Conservation (phyloP, 2,113 vertebrate genomes). For the Sceloporus tristichus region DNA sequence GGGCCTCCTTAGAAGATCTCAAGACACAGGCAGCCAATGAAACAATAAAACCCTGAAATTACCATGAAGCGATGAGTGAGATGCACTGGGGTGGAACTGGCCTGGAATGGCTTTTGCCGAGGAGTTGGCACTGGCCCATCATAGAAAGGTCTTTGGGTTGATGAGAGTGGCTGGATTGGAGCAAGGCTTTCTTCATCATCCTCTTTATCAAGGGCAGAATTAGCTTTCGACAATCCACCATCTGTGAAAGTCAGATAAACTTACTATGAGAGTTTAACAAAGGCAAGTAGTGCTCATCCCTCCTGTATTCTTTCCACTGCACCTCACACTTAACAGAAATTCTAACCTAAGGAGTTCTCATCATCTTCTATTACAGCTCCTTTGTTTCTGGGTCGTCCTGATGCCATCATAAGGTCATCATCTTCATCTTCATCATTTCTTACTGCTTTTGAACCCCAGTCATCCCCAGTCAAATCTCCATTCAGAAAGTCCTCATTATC, state of each 20-base stretch:
- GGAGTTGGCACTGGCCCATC: slow-evolving; percentile 90
- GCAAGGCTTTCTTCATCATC: slow-evolving; percentile 71
- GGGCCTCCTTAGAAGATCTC: not conserved
- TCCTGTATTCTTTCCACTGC: not conserved
- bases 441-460: slow-evolving; percentile 77
- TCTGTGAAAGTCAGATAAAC: slow-evolving; percentile 73
- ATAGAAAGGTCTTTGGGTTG: slow-evolving; percentile 79
- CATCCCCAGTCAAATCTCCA: slow-evolving; percentile 77
- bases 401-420: slow-evolving; percentile 76
- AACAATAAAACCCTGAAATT: slow-evolving; percentile 27
- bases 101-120: slow-evolving; percentile 92
- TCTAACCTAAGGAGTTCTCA: slow-evolving; percentile 90
- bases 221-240: slow-evolving; percentile 80
- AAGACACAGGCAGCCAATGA: too few relatives aligned
- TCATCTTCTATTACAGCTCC: slow-evolving; percentile 86
- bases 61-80: slow-evolving; percentile 98
- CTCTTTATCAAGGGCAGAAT: slow-evolving; percentile 66
- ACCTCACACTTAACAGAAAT: not conserved
- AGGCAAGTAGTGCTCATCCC: not conserved
- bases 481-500: slow-evolving; percentile 81
- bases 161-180: slow-evolving; percentile 59
- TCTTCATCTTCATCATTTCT: slow-evolving; percentile 76
- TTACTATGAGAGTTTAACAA: slow-evolving; percentile 6
- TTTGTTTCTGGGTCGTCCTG: slow-evolving; percentile 77
- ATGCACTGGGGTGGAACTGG: slow-evolving; percentile 91